phyloP scores from a whole-genome alignment of 2,888 invertebrate species.

The Oxytorus armatus region DNA sequence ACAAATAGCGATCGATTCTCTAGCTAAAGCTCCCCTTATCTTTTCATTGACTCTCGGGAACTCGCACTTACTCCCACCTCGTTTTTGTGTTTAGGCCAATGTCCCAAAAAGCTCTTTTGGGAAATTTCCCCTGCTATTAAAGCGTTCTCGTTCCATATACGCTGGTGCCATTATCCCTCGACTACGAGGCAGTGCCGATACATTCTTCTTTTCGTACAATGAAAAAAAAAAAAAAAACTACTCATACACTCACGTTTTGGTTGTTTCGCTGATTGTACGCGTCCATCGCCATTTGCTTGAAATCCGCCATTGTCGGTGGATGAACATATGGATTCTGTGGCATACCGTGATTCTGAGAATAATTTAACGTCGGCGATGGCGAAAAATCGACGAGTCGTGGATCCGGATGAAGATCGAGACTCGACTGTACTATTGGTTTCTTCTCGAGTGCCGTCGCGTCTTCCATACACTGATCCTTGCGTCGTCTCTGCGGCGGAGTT shows the following conservation, averaged over 20 bases:
- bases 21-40: slow-evolving; percentile 65
- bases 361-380: slow-evolving; percentile 74
- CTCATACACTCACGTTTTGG: slow-evolving; percentile 77
- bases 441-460: slow-evolving; percentile 78
- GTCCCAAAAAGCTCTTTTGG: slow-evolving; percentile 2
- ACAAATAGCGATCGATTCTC: slow-evolving; percentile 69
- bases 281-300: slow-evolving; percentile 82
- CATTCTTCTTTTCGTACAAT: not conserved
- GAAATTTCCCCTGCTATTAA: not conserved
- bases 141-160: not conserved
- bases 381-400: slow-evolving; percentile 76
- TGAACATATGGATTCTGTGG: slow-evolving; percentile 76
- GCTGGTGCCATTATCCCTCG: not conserved
- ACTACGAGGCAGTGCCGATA: not conserved
- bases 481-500: slow-evolving; percentile 81
- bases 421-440: slow-evolving; percentile 78
- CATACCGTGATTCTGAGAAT: slow-evolving; percentile 73
- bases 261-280: slow-evolving; percentile 82
- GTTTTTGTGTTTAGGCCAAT: slow-evolving; percentile 30
- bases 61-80: slow-evolving; percentile 30
- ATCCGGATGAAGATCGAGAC: slow-evolving; percentile 77
- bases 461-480: slow-evolving; percentile 76
- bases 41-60: slow-evolving; percentile 63
- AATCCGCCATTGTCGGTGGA: slow-evolving; percentile 81
- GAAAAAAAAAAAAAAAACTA: not conserved